phyloP scores from a whole-genome alignment of 1,140 invertebrate species.

The Ceratina japonica region DNA sequence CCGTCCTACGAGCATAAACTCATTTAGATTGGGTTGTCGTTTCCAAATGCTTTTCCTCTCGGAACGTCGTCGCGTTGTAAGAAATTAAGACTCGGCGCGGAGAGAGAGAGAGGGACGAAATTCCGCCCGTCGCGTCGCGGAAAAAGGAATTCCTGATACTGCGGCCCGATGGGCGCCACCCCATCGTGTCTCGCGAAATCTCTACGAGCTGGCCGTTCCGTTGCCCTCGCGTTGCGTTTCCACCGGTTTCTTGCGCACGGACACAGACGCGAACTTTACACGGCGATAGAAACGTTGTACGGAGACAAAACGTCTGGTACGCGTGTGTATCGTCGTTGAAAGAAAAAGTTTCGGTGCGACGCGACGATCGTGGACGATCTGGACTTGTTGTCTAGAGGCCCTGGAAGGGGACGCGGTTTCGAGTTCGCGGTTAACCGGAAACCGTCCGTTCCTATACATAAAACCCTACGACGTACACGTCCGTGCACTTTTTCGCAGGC shows the following conservation, averaged over 20 bases:
- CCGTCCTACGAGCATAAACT: constrained; percentile 21
- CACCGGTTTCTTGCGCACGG: background rate
- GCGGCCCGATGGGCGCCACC: constrained; percentile 17
- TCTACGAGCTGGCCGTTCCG: constrained; percentile 48
- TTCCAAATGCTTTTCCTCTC: constrained; percentile 6
- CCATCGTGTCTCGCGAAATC: constrained; percentile 31
- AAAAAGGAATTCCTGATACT: constrained; percentile 62
- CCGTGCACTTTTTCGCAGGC: constrained; percentile 42
- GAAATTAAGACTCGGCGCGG: constrained; percentile 50
- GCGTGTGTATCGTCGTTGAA: constrained; percentile 13
- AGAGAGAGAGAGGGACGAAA: constrained; percentile 1
- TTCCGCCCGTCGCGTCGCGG: too few relatives aligned
- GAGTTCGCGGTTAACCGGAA: constrained; percentile 62
- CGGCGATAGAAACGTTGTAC: too few relatives aligned
- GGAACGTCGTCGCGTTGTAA: constrained; percentile 34
- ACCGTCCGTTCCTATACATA: constrained; percentile 46
- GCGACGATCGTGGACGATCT: constrained; percentile 28
- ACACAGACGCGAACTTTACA: too few relatives aligned
- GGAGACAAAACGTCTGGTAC: background rate
- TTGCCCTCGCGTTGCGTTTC: constrained; percentile 29
- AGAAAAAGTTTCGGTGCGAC: constrained; percentile 51
- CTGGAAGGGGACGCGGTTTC: constrained; percentile 48
- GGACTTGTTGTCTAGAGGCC: constrained; percentile 47
- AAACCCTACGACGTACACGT: constrained; percentile 42
- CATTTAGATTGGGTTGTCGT: background rate